phyloP scores from a whole-genome alignment of 2,888 invertebrate species.

The Alcis repandata region DNA sequence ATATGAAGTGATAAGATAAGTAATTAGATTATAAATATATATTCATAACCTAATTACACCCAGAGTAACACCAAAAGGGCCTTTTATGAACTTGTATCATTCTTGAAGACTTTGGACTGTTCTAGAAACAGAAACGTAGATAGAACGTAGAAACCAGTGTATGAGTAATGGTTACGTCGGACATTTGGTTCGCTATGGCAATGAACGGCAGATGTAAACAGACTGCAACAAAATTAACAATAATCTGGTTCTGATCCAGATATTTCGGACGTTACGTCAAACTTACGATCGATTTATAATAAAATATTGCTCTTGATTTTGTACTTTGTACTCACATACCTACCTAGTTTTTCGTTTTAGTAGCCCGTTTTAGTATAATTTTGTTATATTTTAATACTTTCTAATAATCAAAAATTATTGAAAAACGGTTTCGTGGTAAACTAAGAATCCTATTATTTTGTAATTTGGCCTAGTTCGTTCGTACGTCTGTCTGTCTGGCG shows the following conservation, averaged over 20 bases:
- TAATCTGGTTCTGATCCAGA: slow-evolving; percentile 18
- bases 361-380: too few species aligned
- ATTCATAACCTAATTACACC: background rate
- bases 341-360: too few species aligned
- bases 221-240: slow-evolving; percentile 18
- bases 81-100: background rate
- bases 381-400: too few species aligned
- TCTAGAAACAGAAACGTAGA: slow-evolving; percentile 14
- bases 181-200: slow-evolving; percentile 3
- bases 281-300: slow-evolving; percentile 7
- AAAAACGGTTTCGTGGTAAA: too few species aligned
- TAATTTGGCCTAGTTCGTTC: too few species aligned
- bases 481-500: too few species aligned
- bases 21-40: too few species aligned
- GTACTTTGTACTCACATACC: background rate
- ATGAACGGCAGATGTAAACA: slow-evolving; percentile 24
- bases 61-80: background rate
- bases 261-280: slow-evolving; percentile 11
- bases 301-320: too few species aligned
- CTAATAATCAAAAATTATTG: too few species aligned
- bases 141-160: background rate
- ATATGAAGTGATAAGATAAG: background rate
- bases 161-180: slow-evolving; percentile 18
- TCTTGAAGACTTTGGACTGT: background rate
- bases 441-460: too few species aligned